phyloP scores from a whole-genome alignment of 2,888 invertebrate genomes.

The Leptinotarsa juncta region DNA sequence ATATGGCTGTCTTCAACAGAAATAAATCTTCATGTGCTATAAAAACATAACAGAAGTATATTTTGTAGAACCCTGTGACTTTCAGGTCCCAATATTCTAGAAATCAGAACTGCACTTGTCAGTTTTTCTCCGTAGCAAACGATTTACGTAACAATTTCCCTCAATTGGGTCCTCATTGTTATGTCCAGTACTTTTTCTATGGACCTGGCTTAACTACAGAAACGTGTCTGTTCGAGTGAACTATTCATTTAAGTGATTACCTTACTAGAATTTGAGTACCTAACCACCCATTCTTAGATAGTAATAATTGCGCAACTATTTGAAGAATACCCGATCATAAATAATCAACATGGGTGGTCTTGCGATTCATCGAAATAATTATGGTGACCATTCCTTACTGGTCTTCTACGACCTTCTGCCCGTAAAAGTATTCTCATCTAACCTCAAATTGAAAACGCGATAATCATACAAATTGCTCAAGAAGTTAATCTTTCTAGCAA shows the following conservation, averaged over 20 bases:
- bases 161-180: background rate
- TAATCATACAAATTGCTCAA: background rate
- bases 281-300: background rate
- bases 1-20: too few species aligned
- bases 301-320: background rate
- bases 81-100: too few species aligned
- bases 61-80: too few species aligned
- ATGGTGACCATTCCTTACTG: background rate
- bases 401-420: background rate
- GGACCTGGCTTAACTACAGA: background rate
- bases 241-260: background rate
- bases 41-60: too few species aligned
- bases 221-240: background rate
- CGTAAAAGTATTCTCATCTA: background rate
- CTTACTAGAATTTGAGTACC: background rate
- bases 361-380: background rate
- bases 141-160: too few species aligned
- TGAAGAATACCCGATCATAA: background rate
- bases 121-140: too few species aligned
- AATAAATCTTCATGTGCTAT: too few species aligned
- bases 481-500: too few species aligned
- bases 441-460: background rate
- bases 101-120: too few species aligned
- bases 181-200: background rate
- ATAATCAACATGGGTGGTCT: constrained; percentile 9